These are phyloP conservation scores for Natrix natrix DNA, from an alignment of 2,797 vertebrate species.

Conservation along the genomic window DNA sequence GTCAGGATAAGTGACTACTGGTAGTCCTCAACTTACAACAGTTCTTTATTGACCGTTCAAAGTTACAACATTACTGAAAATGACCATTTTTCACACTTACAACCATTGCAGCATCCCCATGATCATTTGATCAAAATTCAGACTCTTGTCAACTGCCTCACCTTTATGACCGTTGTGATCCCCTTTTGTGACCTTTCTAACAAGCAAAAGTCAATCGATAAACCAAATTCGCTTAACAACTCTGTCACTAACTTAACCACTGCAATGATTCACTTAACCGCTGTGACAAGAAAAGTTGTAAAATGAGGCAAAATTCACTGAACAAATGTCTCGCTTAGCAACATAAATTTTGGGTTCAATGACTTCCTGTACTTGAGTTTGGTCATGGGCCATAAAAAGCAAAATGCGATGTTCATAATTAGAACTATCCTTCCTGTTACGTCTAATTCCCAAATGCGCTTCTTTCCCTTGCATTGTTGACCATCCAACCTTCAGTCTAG, in stretches of 20 bases:
- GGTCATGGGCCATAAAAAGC: too few relatives aligned
- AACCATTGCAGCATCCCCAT: neutral
- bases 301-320: too few relatives aligned
- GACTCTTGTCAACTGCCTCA: neutral
- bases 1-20: neutral
- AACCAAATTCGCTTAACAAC: neutral
- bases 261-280: too few relatives aligned
- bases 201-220: neutral
- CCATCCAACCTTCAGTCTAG: constrained; percentile 80
- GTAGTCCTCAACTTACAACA: neutral
- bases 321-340: too few relatives aligned
- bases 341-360: too few relatives aligned
- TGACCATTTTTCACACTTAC: neutral
- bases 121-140: neutral
- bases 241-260: too few relatives aligned
- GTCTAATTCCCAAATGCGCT: neutral
- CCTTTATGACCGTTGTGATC: neutral
- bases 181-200: neutral
- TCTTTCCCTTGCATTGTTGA: neutral
- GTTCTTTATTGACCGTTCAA: neutral
- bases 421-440: neutral
- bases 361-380: neutral
- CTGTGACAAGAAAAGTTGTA: too few relatives aligned
- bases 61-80: neutral
- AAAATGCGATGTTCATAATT: neutral